These are phyloP conservation scores for Antheraea yamamai DNA, from an alignment of 2,888 invertebrate species.

Conservation along the genomic window DNA sequence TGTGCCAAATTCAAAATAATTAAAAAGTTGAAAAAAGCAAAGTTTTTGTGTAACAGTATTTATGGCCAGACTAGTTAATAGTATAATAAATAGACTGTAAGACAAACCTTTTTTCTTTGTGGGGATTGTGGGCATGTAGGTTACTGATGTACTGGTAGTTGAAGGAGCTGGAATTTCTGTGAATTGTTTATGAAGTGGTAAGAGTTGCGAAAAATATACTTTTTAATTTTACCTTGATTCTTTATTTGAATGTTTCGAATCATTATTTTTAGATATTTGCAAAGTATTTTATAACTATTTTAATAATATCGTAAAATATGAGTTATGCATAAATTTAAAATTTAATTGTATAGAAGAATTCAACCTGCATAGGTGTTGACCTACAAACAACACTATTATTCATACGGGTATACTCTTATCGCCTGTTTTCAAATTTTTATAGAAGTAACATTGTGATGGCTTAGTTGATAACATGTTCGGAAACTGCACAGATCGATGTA, in stretches of 20 bases:
- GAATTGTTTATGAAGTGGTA: slow-evolving; percentile 34
- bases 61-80: too few species aligned
- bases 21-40: too few species aligned
- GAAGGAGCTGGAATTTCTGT: slow-evolving; percentile 94
- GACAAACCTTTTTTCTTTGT: slow-evolving; percentile 84
- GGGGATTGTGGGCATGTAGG: slow-evolving; percentile 81
- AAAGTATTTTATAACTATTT: not conserved
- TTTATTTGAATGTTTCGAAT: not conserved
- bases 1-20: too few species aligned
- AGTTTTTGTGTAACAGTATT: too few species aligned
- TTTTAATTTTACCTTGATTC: not conserved
- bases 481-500: too few species aligned
- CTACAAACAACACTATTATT: not conserved
- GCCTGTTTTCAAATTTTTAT: not conserved
- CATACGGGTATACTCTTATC: not conserved
- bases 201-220: not conserved
- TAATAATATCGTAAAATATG: not conserved
- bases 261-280: not conserved
- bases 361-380: not conserved
- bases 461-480: not conserved
- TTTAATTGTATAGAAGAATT: not conserved
- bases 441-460: not conserved
- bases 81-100: slow-evolving; percentile 26
- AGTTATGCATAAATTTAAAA: not conserved
- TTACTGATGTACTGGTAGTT: slow-evolving; percentile 83